Conservation (phyloP, 1,140 invertebrate species). For the Aricia agestis region DNA sequence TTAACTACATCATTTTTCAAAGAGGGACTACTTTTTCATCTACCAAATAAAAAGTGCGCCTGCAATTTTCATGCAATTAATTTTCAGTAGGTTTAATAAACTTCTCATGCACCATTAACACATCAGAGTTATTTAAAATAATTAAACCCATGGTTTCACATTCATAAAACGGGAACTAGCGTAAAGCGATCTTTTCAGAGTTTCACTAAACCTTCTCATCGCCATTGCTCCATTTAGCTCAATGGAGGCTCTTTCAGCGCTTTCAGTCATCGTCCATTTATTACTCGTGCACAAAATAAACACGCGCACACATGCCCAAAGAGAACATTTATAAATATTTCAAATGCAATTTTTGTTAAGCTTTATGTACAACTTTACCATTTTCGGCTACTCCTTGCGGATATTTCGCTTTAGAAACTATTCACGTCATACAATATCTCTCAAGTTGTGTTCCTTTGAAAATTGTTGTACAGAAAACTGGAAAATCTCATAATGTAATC, state of each 20-base stretch:
- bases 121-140: no score
- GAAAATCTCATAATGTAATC: no score
- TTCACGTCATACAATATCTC: neutral
- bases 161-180: conserved; percentile 12
- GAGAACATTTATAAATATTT: conserved; percentile 6
- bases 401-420: neutral
- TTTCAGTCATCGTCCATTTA: conserved; percentile 21
- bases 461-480: neutral
- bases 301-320: conserved; percentile 6
- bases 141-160: neutral
- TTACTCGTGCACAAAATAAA: conserved; percentile 23
- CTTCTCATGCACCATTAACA: no score
- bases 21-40: no score
- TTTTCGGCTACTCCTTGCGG: neutral
- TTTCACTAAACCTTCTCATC: conserved; percentile 15
- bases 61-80: no score
- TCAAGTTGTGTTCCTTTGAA: neutral
- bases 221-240: conserved; percentile 22
- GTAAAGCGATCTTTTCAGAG: conserved; percentile 17
- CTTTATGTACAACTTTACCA: neutral
- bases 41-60: no score
- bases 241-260: conserved; percentile 19
- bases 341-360: neutral
- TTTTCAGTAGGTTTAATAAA: no score
- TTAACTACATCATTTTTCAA: no score